A percentile compares a stretch with the other conserved stretches of the same genome.
These are phyloP conservation scores for Mimumesa dahlbomi DNA, from an alignment of 2,888 invertebrate genomes.

Conservation along the genomic window DNA sequence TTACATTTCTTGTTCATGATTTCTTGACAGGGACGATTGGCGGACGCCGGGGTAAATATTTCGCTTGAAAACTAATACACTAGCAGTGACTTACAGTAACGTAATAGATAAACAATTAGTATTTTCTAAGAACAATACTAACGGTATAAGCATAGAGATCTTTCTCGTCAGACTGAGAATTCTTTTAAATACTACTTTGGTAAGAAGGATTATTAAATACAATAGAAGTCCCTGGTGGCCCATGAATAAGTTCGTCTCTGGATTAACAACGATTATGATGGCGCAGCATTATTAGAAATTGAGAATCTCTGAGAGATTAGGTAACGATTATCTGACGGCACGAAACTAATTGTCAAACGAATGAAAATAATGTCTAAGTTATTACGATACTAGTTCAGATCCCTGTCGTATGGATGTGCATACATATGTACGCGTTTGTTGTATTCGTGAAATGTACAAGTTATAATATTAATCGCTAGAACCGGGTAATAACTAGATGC, in stretches of 20 bases:
- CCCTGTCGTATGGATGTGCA: neutral
- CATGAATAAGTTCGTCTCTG: no score
- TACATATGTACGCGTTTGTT: neutral
- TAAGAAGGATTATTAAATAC: conserved; percentile 28
- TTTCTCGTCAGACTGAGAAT: no score
- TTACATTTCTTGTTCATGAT: no score
- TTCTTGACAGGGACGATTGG: no score
- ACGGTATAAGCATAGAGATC: no score
- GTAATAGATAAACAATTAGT: no score
- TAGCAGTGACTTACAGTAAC: no score
- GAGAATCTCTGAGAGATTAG: conserved; percentile 7
- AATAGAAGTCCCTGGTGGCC: conserved; percentile 49
- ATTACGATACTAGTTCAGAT: no score
- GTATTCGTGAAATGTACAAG: neutral
- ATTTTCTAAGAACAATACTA: no score
- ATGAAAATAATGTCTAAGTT: neutral
- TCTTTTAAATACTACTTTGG: no score
- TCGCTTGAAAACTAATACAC: no score
- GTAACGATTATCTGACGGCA: conserved; percentile 1
- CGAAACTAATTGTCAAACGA: neutral
- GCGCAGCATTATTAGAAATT: conserved; percentile 11
- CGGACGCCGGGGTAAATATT: no score
- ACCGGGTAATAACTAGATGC: neutral
- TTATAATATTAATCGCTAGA: conserved; percentile 2
- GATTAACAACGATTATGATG: conserved; percentile 1